Conservation (phyloP, 1,140 invertebrate genomes). For the Ephestia elutella region DNA sequence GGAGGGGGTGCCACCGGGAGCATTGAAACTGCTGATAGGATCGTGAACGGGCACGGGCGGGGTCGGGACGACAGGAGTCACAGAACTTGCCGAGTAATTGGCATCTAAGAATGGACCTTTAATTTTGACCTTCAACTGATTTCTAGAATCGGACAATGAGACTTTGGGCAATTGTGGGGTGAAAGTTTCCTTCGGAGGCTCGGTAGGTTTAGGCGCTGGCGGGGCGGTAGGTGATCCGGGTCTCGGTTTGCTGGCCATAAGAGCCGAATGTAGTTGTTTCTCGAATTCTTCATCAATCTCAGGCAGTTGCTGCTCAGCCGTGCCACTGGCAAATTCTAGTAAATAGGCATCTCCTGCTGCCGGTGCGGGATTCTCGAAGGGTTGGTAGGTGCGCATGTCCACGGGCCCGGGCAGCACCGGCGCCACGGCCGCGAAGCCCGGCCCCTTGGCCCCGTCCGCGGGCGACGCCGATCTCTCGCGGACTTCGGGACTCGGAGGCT, state of each 20-base stretch:
- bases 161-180: conserved; percentile 77
- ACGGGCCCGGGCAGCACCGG: conserved; percentile 87
- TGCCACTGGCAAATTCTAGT: conserved; percentile 78
- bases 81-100: conserved; percentile 78
- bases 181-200: conserved; percentile 70
- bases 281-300: conserved; percentile 87
- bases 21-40: conserved; percentile 56
- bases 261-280: conserved; percentile 80
- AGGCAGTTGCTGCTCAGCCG: conserved; percentile 79
- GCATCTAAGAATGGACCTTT: conserved; percentile 89
- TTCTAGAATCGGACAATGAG: conserved; percentile 82
- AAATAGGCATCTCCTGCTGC: conserved; percentile 64
- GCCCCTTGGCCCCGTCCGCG: conserved; percentile 31
- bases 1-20: conserved; percentile 39
- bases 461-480: conserved; percentile 40
- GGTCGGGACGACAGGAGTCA: conserved; percentile 71
- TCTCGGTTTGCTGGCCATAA: conserved; percentile 74
- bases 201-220: conserved; percentile 52
- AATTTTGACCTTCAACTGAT: conserved; percentile 92
- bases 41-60: conserved; percentile 74
- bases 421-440: conserved; percentile 76
- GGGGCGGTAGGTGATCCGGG: conserved; percentile 32
- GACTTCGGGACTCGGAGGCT: conserved; percentile 40
- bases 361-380: conserved; percentile 56
- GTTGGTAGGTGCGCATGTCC: conserved; percentile 89